Percentiles rank a stretch among this genome's conserved stretches.
phyloP scores from a whole-genome alignment of 1,140 invertebrate species.

The Anagrus nilaparvatae region DNA sequence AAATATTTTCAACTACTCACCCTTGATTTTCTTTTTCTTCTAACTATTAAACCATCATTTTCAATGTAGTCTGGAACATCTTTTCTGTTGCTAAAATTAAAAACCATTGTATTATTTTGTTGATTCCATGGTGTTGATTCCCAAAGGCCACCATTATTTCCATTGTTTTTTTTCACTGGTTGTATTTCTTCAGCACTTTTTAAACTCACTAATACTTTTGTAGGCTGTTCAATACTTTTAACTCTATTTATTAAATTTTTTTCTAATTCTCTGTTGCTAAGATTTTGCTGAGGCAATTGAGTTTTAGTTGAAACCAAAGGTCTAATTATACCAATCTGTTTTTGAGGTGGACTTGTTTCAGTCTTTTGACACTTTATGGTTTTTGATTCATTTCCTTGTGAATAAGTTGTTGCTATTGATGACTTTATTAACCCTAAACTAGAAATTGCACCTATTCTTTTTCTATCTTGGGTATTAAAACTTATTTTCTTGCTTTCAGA shows the following conservation, averaged over 20 bases:
- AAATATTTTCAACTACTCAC: too few relatives aligned
- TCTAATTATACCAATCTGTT: slow-evolving; percentile 51
- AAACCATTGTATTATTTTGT: slow-evolving; percentile 65
- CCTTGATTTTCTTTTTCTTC: slow-evolving; percentile 56
- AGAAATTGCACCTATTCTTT: slow-evolving; percentile 31
- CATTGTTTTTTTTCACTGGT: slow-evolving; percentile 30
- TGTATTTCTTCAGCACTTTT: slow-evolving; percentile 40
- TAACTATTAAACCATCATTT: slow-evolving; percentile 70
- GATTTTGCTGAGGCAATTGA: slow-evolving; percentile 34
- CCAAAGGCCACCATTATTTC: slow-evolving; percentile 38
- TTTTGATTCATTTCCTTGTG: slow-evolving; percentile 31
- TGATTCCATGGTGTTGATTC: slow-evolving; percentile 45
- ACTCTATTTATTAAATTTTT: slow-evolving; percentile 61
- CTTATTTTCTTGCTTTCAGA: too few relatives aligned
- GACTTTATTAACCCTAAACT: slow-evolving; percentile 29
- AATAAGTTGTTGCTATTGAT: slow-evolving; percentile 20
- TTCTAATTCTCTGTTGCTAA: slow-evolving; percentile 55
- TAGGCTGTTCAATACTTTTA: slow-evolving; percentile 50
- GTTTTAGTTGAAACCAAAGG: slow-evolving; percentile 45
- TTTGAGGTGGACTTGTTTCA: slow-evolving; percentile 35
- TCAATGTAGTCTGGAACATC: slow-evolving; percentile 83
- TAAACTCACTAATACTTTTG: slow-evolving; percentile 42
- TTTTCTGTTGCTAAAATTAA: slow-evolving; percentile 75
- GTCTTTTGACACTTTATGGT: slow-evolving; percentile 30
- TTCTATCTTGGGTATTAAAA: too few relatives aligned